Base-by-base conservation (phyloP, 2,797 vertebrate genomes). In the Sorex maritimensis region DNA sequence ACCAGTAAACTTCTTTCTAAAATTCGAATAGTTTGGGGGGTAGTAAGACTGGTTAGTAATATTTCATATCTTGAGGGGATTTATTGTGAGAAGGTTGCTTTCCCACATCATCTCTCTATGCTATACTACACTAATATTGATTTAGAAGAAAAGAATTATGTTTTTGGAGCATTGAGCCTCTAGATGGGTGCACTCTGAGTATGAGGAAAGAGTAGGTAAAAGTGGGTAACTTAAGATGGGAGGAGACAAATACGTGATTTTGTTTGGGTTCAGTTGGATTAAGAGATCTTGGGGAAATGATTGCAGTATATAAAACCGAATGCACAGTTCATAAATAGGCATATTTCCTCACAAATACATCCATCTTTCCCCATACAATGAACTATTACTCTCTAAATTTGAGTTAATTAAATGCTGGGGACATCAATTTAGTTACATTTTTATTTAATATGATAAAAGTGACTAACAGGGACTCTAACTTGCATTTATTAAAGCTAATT, bases 401-500 rank as follows among this genome's bases (percentile, higher is more conserved):
- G 63, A 84, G 10, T 23, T 92, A 69, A 72, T 75, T 63, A 61
- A 34, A 94, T 65, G 73, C 17, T 83, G 41, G 68, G 24, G 38
- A 2, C 44, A 15, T 4, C 26, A 6, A 77, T 80, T 71, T 63
- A 88, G 38, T 2, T 86, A n/a, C 41, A 4, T 68, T 68, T 82
- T 34, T 28, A 44, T 88, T 75, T 93, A 93, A 79, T 71, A 30
- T 49, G n/a, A 4, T 87, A 72, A 55, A 82, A 19, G 12, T 61
- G 15, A 11, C 26, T 90, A 92, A 34, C 13, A 30, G 12, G 44
- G 19, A 52, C 9, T 4, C 34, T 26, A 28, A 4, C 34, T 79
- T 85, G 14, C 44, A 28, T 49, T 78, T 73, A 46, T 61, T 46
- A 44, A 74, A 72, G 68, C 13, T 52, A 11, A 85, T 95, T 86